phyloP scores from a whole-genome alignment of 2,888 invertebrate genomes.

The Drosophila colorata region DNA sequence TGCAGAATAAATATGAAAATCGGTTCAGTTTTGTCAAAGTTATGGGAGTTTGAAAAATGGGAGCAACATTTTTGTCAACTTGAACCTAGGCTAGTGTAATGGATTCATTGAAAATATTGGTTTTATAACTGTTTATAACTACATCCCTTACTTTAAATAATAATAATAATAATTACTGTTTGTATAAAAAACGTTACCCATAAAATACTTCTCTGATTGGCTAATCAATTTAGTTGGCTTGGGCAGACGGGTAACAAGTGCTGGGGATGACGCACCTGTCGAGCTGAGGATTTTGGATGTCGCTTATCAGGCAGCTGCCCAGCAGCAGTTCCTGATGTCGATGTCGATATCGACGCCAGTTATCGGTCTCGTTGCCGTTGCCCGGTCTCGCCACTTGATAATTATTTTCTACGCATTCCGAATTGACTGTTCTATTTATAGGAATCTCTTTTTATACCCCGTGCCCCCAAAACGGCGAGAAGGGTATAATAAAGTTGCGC shows the following conservation, averaged over 20 bases:
- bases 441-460: constrained; percentile 4
- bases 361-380: constrained; percentile 28
- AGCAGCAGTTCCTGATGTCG: constrained; percentile 27
- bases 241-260: background rate
- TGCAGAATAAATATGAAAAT: too few species aligned
- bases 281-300: constrained; percentile 17
- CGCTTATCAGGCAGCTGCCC: constrained; percentile 37
- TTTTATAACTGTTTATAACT: too few species aligned
- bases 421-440: constrained; percentile 26
- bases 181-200: background rate
- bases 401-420: constrained; percentile 31
- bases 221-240: background rate
- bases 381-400: constrained; percentile 30
- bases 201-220: background rate
- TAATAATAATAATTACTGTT: too few species aligned
- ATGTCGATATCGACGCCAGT: constrained; percentile 35
- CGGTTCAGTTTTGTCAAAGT: too few species aligned
- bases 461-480: background rate
- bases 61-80: too few species aligned
- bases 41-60: too few species aligned
- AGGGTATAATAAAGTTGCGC: background rate
- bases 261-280: constrained; percentile 2
- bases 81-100: too few species aligned
- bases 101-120: too few species aligned
- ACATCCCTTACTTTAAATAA: too few species aligned